phyloP scores from a whole-genome alignment of 2,888 invertebrate species.

The Hemaris fuciformis region DNA sequence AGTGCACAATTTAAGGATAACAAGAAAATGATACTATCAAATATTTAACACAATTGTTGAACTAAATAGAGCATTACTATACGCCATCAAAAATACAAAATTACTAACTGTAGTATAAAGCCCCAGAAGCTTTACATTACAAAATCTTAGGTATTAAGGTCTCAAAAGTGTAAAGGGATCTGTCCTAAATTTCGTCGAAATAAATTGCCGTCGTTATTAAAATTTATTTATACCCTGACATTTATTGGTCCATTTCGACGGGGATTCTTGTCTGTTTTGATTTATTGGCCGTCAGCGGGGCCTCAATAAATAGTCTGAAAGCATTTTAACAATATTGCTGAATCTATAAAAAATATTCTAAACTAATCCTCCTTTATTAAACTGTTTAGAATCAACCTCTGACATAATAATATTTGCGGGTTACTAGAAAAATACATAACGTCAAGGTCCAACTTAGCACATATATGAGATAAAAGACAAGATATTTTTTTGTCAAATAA shows the following conservation, averaged over 20 bases:
- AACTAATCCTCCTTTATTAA: not conserved
- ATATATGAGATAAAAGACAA: too few species aligned
- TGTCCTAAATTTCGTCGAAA: slow-evolving; percentile 16
- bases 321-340: not conserved
- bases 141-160: not conserved
- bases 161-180: slow-evolving; percentile 2
- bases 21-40: not conserved
- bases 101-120: not conserved
- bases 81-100: not conserved
- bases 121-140: not conserved
- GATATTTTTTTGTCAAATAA: too few species aligned
- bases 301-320: not conserved
- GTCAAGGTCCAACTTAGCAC: too few species aligned
- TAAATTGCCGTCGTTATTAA: slow-evolving; percentile 37
- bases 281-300: slow-evolving; percentile 27
- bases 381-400: too few species aligned
- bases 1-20: not conserved
- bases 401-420: too few species aligned
- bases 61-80: not conserved
- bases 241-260: slow-evolving; percentile 39
- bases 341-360: not conserved
- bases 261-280: slow-evolving; percentile 39
- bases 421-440: too few species aligned
- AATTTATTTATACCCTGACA: slow-evolving; percentile 39
- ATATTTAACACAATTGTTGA: not conserved